phyloP scores from a whole-genome alignment of 2,888 invertebrate genomes.

The Pristionchus mayeri region DNA sequence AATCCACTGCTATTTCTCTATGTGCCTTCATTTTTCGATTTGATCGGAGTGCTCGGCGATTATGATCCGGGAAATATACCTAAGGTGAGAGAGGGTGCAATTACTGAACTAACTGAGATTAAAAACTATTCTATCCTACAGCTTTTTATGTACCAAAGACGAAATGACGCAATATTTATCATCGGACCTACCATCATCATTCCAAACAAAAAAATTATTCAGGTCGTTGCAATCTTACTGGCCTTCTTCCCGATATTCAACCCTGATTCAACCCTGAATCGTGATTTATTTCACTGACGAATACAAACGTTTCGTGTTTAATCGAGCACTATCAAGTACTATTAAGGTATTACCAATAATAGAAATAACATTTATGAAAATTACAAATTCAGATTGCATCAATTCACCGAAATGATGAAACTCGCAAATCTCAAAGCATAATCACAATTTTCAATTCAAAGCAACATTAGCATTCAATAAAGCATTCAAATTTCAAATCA shows the following conservation, averaged over 20 bases:
- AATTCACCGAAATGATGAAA: too few species aligned
- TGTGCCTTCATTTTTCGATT: background rate
- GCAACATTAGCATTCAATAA: too few species aligned
- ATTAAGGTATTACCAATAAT: background rate
- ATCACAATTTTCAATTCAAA: too few species aligned
- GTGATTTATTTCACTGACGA: background rate
- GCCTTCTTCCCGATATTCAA: background rate
- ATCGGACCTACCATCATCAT: too few species aligned
- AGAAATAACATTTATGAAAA: too few species aligned
- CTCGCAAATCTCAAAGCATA: too few species aligned
- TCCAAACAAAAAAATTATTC: background rate
- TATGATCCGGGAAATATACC: background rate
- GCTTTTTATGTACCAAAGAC: too few species aligned
- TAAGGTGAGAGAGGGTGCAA: too few species aligned
- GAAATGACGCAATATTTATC: too few species aligned
- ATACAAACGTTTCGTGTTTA: background rate
- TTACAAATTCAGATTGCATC: too few species aligned
- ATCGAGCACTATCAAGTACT: background rate
- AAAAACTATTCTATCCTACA: background rate
- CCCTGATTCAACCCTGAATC: background rate
- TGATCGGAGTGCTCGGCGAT: background rate
- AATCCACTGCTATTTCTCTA: background rate
- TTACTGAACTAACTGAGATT: too few species aligned
- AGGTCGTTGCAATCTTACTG: background rate
- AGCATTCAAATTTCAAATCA: too few species aligned